Evolutionary conservation across 2,888 invertebrate species (phyloP).

Genomic region (Clistopyga incitator): DNA sequence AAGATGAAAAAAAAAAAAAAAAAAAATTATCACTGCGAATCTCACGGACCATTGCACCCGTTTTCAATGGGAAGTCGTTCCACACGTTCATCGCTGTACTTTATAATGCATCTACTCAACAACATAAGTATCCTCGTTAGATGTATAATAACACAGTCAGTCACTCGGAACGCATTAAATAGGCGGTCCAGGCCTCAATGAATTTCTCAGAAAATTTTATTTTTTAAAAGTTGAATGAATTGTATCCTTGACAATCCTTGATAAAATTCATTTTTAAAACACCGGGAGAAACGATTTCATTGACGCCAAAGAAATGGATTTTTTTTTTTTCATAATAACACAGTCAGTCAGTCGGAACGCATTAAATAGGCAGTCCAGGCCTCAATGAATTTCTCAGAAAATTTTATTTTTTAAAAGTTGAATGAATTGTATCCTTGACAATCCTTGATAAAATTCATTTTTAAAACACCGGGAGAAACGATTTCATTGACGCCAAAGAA

Average conservation of each 20-base stretch:
- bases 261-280: too few species aligned
- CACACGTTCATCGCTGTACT: background rate
- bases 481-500: too few species aligned
- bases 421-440: background rate
- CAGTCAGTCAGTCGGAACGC: conserved; percentile 6
- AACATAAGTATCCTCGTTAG: conserved; percentile 10
- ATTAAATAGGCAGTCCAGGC: background rate
- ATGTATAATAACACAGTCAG: conserved; percentile 13
- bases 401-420: too few species aligned
- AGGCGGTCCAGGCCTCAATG: background rate
- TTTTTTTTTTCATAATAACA: too few species aligned
- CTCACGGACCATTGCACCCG: background rate
- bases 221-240: too few species aligned
- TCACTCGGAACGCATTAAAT: conserved; percentile 5
- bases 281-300: too few species aligned
- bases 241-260: background rate
- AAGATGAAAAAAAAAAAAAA: background rate
- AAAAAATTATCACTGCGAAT: conserved; percentile 18
- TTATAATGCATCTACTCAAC: conserved; percentile 11
- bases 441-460: too few species aligned
- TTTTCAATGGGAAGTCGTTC: conserved; percentile 25
- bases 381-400: background rate
- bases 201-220: background rate
- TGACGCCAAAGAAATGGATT: too few species aligned
- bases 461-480: too few species aligned